Base-by-base conservation (phyloP, 2,888 invertebrate species). In the Dione vanillae region DNA sequence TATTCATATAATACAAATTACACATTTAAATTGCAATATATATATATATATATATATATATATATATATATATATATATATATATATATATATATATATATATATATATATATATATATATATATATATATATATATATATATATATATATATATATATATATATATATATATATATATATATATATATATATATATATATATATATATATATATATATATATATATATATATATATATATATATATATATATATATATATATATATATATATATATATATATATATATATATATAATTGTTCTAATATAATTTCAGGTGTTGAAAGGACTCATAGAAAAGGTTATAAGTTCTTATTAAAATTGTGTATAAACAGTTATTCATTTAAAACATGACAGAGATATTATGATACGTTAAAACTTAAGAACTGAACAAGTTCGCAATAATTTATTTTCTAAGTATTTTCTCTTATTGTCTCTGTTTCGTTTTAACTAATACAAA, bases 391-490 rank as follows among this genome's bases (percentile, higher is more conserved):
- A 67, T 19, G 54, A 67, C 20, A 67, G 59, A 51, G 67, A 67
- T 61, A 67, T 67, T 43, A 61, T 35, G 16, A 27, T 45, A 35
- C n/a, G 45, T 45, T 45, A 61, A 45, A 27, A 52, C 45, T 54
- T 45, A 49, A 37, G 12, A 64, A 64, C 47, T 40, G 19, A 49
- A 51, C 19, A 9, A 64, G 37, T 49, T 49, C 27, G 35, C 16
- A 16, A 54, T 54, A 20, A 37, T 51, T 62, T 65, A 68, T 40
- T 73, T 51, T 49, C 70, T 73, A 73, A 62, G 66, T 47, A 43
- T 69, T 69, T 62, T 67, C 59, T 75, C 77, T 82, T 82, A 82
- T 82, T 82, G 82, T 82, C 81, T 79, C 76, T 77, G 75, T 79
- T 80, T 71, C 76, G 51, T 72, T 62, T 54, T 40, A 74, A 72